A percentile compares a stretch with the other conserved stretches of the same genome.
phyloP scores from a whole-genome alignment of 2,797 vertebrate genomes.

The Coregonus sp. region DNA sequence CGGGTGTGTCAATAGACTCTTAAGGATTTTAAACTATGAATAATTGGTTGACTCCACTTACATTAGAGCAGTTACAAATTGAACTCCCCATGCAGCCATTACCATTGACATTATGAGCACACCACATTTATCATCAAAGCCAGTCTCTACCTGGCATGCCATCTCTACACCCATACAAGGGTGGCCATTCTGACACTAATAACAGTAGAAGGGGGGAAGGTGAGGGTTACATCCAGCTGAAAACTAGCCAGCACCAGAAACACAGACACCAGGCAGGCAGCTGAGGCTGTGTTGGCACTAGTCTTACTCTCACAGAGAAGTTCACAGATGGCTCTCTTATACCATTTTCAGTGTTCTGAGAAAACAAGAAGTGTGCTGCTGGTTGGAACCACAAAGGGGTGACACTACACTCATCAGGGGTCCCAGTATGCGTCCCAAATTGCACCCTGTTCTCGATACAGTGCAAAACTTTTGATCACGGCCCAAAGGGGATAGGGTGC shows the following conservation, averaged over 20 bases:
- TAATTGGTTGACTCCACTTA: slow-evolving; percentile 40
- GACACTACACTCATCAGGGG: slow-evolving; percentile 1
- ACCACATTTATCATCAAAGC: slow-evolving; percentile 62
- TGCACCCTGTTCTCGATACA: too few species aligned
- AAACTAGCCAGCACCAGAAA: slow-evolving; percentile 52
- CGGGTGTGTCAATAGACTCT: too few species aligned
- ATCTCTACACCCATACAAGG: slow-evolving; percentile 55
- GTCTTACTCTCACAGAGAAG: slow-evolving; percentile 38
- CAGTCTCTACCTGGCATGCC: slow-evolving; percentile 50
- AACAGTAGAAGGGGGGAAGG: slow-evolving; percentile 42
- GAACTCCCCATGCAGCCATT: slow-evolving; percentile 26
- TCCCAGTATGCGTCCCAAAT: too few species aligned
- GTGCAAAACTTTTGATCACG: too few species aligned
- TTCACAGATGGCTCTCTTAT: slow-evolving; percentile 65
- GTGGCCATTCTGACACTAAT: slow-evolving; percentile 66
- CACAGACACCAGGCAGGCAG: slow-evolving; percentile 33
- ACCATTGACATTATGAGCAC: slow-evolving; percentile 47
- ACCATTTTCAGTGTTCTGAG: slow-evolving; percentile 35
- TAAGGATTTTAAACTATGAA: slow-evolving; percentile 8
- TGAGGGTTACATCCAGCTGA: slow-evolving; percentile 56
- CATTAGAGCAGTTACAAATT: slow-evolving; percentile 22
- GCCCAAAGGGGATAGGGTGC: too few species aligned
- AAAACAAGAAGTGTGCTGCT: slow-evolving; percentile 51
- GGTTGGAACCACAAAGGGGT: slow-evolving; percentile 37
- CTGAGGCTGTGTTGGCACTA: slow-evolving; percentile 64